Base-by-base conservation (phyloP, 2,888 invertebrate genomes). In the Perizoma affinitatum region DNA sequence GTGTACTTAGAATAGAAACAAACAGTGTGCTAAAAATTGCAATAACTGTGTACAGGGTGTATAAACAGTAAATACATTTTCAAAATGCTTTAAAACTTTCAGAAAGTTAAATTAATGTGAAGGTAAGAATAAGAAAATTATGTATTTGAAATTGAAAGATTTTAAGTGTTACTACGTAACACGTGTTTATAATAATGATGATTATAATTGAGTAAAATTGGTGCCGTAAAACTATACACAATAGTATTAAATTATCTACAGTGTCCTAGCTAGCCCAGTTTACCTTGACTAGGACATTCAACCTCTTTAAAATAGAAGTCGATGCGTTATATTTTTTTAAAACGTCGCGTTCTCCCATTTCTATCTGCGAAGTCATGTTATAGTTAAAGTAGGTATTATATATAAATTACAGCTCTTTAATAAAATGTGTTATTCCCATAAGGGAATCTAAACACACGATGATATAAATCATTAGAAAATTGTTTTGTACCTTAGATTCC, bases 221-320 rank as follows among this genome's bases (percentile, higher is more conserved):
- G 36, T 52, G 52, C 35, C 44, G 9, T 41, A 43, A 38, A 51
- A 35, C 11, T 52, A 47, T 33, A 35, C 41, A 41, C 7, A 38
- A 36, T 45, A 36, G 5, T n/a, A 33, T 41, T 50, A n/a, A 34
- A 11, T 8, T 35, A 66, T 70, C 61, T 72, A 71, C 55, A 66
- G 53, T 58, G 55, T 44, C 53, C 56, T 61, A 58, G 51, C 52
- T 52, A 58, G 55, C 59, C 67, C 59, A 69, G 58, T 66, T 76
- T 87, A 88, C 88, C 88, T 88, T 86, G 65, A 84, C 79, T 65
- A 88, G 80, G 69, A 86, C 78, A 71, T 80, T 80, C 61, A 87
- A 68, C 80, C 80, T 82, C 67, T 80, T 83, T 79, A 85, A 72
- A 76, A 83, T 69, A 67, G 78, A 69, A 63, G 78, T 70, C 67